Conservation (phyloP, 2,797 vertebrate genomes). For the Rhinophrynus dorsalis region DNA sequence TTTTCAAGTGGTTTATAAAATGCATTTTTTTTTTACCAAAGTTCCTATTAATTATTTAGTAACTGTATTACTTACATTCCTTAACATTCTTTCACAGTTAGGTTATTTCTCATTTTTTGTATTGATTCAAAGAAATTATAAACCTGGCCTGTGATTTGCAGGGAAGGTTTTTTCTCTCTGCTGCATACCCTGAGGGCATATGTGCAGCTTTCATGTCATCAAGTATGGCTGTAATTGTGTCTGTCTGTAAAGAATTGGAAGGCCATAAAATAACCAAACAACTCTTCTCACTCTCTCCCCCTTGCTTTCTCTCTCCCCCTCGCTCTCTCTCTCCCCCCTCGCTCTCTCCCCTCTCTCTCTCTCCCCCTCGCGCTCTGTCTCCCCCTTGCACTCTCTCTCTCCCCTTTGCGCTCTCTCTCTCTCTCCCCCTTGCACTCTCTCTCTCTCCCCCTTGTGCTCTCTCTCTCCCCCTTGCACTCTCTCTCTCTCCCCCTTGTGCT, state of each 20-base stretch:
- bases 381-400: no score
- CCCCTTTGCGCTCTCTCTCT: no score
- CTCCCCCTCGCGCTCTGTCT: no score
- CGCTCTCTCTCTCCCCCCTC: no score
- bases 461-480: no score
- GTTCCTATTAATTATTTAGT: slow-evolving; percentile 23
- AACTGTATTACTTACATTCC: slow-evolving; percentile 5
- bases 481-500: no score
- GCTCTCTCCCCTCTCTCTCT: no score
- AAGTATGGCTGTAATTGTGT: slow-evolving; percentile 22
- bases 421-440: no score
- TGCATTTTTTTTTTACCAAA: slow-evolving; percentile 10
- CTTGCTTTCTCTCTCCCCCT: no score
- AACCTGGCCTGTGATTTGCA: slow-evolving; percentile 11
- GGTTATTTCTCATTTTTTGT: slow-evolving; percentile 8
- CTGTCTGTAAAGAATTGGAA: not conserved
- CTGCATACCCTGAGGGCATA: not conserved
- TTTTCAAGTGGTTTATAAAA: no score
- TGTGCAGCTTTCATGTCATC: not conserved
- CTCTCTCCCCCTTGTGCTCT: no score
- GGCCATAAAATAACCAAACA: not conserved
- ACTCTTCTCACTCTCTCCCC: no score
- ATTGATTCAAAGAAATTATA: slow-evolving; percentile 23
- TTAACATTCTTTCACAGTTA: not conserved
- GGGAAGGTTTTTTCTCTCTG: not conserved